These are phyloP conservation scores for Chaenodraco wilsoni DNA, from an alignment of 2,797 vertebrate genomes.

Conservation along the genomic window DNA sequence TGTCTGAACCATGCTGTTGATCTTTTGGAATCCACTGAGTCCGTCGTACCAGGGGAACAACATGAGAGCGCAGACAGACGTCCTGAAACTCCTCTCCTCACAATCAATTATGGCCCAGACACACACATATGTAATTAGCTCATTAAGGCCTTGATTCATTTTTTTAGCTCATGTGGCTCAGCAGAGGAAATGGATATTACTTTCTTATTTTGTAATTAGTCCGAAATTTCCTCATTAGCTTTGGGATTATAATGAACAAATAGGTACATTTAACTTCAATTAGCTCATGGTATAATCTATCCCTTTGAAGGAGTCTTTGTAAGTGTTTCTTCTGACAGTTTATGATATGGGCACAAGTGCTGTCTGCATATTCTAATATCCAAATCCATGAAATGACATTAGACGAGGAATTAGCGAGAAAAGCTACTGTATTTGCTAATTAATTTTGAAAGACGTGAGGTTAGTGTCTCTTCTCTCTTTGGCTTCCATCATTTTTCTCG, in stretches of 20 bases:
- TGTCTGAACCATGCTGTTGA: slow-evolving; percentile 52
- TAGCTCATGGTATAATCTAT: slow-evolving; percentile 74
- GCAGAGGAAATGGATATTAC: slow-evolving; percentile 77
- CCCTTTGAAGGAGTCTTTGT: slow-evolving; percentile 58
- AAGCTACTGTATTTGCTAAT: slow-evolving; percentile 75
- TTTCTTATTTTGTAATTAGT: slow-evolving; percentile 83
- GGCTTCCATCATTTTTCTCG: slow-evolving; percentile 62
- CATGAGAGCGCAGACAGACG: slow-evolving; percentile 56
- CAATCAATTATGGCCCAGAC: slow-evolving; percentile 82
- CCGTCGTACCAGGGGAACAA: slow-evolving; percentile 51
- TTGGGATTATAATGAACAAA: slow-evolving; percentile 81
- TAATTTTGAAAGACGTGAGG: slow-evolving; percentile 78
- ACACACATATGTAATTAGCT: slow-evolving; percentile 83
- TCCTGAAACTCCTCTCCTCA: slow-evolving; percentile 68
- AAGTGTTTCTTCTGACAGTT: slow-evolving; percentile 70
- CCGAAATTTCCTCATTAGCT: slow-evolving; percentile 80
- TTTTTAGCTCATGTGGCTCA: slow-evolving; percentile 57
- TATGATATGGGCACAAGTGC: slow-evolving; percentile 61
- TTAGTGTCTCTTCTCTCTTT: slow-evolving; percentile 57
- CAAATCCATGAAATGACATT: slow-evolving; percentile 75
- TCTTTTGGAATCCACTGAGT: slow-evolving; percentile 60
- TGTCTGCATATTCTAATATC: slow-evolving; percentile 72
- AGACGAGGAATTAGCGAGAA: slow-evolving; percentile 73
- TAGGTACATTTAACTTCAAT: slow-evolving; percentile 84
- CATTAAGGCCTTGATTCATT: slow-evolving; percentile 79